Evolutionary conservation across 2,888 invertebrate genomes (phyloP).

Genomic region (Myathropa florea): DNA sequence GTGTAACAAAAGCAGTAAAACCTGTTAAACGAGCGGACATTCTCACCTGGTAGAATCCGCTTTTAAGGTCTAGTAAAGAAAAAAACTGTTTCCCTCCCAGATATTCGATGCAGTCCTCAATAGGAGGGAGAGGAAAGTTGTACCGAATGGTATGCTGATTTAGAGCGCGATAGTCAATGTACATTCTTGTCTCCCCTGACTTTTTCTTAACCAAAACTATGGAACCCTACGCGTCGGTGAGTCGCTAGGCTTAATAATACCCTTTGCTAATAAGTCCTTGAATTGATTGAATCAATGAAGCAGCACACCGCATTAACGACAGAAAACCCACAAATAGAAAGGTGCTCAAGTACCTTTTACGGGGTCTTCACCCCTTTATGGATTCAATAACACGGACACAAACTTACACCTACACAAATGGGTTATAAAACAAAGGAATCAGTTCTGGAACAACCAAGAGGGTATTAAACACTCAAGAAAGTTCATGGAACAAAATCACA

Average conservation of each 20-base stretch:
- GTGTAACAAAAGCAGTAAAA: slow-evolving; percentile 71
- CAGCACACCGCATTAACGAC: too few species aligned
- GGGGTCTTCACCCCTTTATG: too few species aligned
- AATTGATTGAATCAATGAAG: too few species aligned
- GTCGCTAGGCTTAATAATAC: slow-evolving; percentile 52
- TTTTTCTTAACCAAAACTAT: slow-evolving; percentile 44
- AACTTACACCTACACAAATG: too few species aligned
- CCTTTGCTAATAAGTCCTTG: slow-evolving; percentile 55
- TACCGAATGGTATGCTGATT: slow-evolving; percentile 36
- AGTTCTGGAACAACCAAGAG: too few species aligned
- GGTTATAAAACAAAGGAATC: too few species aligned
- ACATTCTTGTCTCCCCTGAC: slow-evolving; percentile 27
- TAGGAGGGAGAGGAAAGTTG: too few species aligned
- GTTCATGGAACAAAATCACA: too few species aligned
- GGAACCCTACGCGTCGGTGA: slow-evolving; percentile 55
- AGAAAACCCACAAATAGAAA: too few species aligned
- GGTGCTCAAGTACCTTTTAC: too few species aligned
- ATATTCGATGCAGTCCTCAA: slow-evolving; percentile 51
- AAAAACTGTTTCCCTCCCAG: slow-evolving; percentile 64
- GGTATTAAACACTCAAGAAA: too few species aligned
- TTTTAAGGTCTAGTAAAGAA: slow-evolving; percentile 62
- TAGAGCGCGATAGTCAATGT: slow-evolving; percentile 20
- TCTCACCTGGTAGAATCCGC: slow-evolving; percentile 70
- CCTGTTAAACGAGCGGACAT: slow-evolving; percentile 62
- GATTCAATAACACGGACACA: too few species aligned